Percentiles rank a stretch among this genome's conserved stretches.
These are phyloP conservation scores for Eustalomyia histrio DNA, from an alignment of 2,888 invertebrate genomes.

Conservation along the genomic window DNA sequence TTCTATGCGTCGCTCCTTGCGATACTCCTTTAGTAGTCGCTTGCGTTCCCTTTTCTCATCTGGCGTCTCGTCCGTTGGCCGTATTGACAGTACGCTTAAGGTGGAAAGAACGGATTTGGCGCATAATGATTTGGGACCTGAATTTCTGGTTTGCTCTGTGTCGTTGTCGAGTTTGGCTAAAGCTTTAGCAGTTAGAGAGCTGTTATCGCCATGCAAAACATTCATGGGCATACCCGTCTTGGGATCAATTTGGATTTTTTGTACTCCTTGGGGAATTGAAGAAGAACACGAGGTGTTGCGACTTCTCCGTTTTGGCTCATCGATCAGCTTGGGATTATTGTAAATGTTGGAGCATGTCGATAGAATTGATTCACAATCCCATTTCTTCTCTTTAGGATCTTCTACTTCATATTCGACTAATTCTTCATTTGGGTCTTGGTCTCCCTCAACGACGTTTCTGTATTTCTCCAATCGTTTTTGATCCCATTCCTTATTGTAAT, in stretches of 20 bases:
- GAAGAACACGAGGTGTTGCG: constrained; percentile 67
- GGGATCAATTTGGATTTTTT: constrained; percentile 85
- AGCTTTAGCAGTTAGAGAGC: constrained; percentile 85
- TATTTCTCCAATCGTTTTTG: constrained; percentile 77
- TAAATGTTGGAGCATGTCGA: constrained; percentile 94
- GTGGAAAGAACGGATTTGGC: constrained; percentile 85
- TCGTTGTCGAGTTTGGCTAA: constrained; percentile 83
- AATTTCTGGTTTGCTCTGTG: constrained; percentile 69
- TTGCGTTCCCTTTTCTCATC: constrained; percentile 90
- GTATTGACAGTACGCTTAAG: constrained; percentile 84
- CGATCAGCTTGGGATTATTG: constrained; percentile 94
- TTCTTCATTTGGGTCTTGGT: constrained; percentile 81
- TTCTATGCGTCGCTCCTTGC: constrained; percentile 88
- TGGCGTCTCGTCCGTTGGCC: constrained; percentile 88
- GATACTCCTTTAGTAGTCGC: constrained; percentile 87
- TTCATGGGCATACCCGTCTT: constrained; percentile 88
- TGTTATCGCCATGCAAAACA: constrained; percentile 81
- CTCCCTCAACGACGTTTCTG: constrained; percentile 76
- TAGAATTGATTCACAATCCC: constrained; percentile 95
- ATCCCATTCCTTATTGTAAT: constrained; percentile 82
- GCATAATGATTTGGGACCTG: constrained; percentile 82
- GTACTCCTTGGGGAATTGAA: constrained; percentile 65
- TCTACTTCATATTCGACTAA: constrained; percentile 83
- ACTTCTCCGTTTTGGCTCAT: constrained; percentile 83
- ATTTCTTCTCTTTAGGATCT: constrained; percentile 84